Conservation (phyloP, 2,797 vertebrate genomes). For the Lagodon rhomboides region DNA sequence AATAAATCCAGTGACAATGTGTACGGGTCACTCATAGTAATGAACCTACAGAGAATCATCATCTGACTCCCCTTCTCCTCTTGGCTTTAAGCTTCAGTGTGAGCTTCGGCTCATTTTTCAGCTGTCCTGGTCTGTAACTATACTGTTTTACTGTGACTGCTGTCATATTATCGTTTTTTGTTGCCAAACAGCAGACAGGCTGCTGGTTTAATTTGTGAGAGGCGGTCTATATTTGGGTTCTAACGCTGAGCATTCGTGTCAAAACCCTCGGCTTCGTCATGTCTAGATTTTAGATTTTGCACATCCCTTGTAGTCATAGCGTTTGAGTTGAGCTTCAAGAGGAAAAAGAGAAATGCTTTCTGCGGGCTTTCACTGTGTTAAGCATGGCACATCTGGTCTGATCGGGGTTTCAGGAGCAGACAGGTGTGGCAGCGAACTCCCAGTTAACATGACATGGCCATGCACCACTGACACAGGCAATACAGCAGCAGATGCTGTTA, state of each 20-base stretch:
- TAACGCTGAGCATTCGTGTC: not conserved
- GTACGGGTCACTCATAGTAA: too few relatives aligned
- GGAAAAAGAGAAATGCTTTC: slow-evolving; percentile 31
- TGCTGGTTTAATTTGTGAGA: not conserved
- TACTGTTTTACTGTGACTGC: too few relatives aligned
- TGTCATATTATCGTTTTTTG: too few relatives aligned
- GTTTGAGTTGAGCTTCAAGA: slow-evolving; percentile 23
- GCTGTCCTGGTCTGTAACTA: too few relatives aligned
- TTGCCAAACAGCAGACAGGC: too few relatives aligned
- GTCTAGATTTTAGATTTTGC: slow-evolving; percentile 7
- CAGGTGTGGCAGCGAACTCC: slow-evolving; percentile 38
- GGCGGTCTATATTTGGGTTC: not conserved
- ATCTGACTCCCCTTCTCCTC: too few relatives aligned
- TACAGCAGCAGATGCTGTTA: slow-evolving; percentile 13
- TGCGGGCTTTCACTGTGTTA: slow-evolving; percentile 18
- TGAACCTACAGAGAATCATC: too few relatives aligned
- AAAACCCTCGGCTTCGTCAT: not conserved
- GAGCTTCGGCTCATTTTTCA: too few relatives aligned
- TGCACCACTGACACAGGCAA: slow-evolving; percentile 24
- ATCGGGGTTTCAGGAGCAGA: slow-evolving; percentile 57
- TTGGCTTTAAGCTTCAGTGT: too few relatives aligned
- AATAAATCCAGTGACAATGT: too few relatives aligned
- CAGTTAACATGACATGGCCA: slow-evolving; percentile 50
- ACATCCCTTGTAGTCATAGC: not conserved
- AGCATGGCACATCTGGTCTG: slow-evolving; percentile 41